Base-by-base conservation (phyloP, 2,113 vertebrate species). In the Clarias magur region DNA sequence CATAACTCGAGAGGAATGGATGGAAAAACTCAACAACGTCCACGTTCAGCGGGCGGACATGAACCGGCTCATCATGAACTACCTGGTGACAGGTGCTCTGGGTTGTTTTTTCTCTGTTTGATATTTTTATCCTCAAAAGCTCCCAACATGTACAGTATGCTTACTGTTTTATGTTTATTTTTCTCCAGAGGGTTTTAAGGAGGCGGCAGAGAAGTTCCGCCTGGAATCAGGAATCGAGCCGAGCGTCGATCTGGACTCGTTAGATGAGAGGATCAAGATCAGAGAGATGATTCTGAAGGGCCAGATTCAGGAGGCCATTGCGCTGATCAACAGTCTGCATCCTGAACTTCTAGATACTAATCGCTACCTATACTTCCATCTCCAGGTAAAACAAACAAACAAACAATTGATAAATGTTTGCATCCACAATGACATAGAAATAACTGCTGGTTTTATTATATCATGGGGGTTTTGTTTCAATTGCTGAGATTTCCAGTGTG, bases 11-110 rank as follows among this genome's bases (percentile, higher is more conserved):
- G 98, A 99, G 88, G 98, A 99, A 89, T 99, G 98, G 98, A 97
- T 99, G 98, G 98, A 99, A 88, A 99, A 98, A 86, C 96, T 99
- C 87, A 99, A 98, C 93, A 99, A 99, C 91, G 96, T 99, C 89
- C 98, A 99, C 80, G 98, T 99, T 88, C 98, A 99, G 91, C 96
- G 98, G 92, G 98, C 98, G 85, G 98, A 99, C 92, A 99, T 99
- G 98, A 99, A 99, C 86, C 96, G 98, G 63, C 97, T 99, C 88
- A 99, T 99, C 88, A 99, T 99, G 98, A 99, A 99, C 93, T 99
- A 99, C 92, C 91, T 99, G 90, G 98, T 99, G 84, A 99, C 97
- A 92, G 97, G 97, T 98, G 92, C 92, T 57, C 34, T 6, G n/a
- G 19, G 9, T 34, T 79, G 15, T 21, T 3, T 34, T 34, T 13